These are phyloP conservation scores for Stichodactyla mertensii DNA, from an alignment of 64 coral and sea anemone species.

Conservation along the genomic window DNA sequence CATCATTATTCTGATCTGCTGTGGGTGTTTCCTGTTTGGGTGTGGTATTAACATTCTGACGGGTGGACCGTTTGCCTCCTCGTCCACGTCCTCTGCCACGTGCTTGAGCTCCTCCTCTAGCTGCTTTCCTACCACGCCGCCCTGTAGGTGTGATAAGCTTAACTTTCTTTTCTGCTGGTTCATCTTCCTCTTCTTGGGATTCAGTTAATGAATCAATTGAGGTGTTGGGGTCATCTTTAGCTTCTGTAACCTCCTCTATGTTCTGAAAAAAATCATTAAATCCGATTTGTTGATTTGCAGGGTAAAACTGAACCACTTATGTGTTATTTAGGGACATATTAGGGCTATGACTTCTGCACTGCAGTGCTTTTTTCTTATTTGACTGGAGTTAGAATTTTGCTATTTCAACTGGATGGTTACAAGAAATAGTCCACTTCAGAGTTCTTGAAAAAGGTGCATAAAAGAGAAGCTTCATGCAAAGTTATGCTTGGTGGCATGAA, in stretches of 20 bases:
- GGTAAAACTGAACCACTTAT: too few relatives aligned
- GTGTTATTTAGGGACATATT: too few relatives aligned
- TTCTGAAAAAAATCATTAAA: neutral
- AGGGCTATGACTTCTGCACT: too few relatives aligned
- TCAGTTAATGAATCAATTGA: neutral
- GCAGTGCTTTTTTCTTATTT: too few relatives aligned
- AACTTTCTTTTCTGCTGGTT: neutral
- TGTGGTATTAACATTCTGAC: constrained; percentile 1
- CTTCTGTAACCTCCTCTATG: neutral
- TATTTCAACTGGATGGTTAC: too few relatives aligned
- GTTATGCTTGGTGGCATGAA: too few relatives aligned
- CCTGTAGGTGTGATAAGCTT: neutral
- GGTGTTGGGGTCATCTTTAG: neutral
- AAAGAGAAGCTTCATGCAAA: too few relatives aligned
- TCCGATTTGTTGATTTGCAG: too few relatives aligned
- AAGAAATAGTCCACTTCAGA: too few relatives aligned
- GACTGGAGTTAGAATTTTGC: too few relatives aligned
- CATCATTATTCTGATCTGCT: constrained; percentile 29
- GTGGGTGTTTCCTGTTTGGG: constrained; percentile 38
- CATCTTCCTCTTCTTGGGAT: neutral
- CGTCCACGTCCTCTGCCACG: constrained; percentile 67
- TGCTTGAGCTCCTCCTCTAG: neutral
- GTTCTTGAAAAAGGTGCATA: too few relatives aligned
- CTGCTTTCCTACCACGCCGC: constrained; percentile 44
- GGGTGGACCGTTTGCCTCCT: constrained; percentile 43